Conservation (phyloP, 2,113 vertebrate species). For the Psammodynastes pulverulentus region DNA sequence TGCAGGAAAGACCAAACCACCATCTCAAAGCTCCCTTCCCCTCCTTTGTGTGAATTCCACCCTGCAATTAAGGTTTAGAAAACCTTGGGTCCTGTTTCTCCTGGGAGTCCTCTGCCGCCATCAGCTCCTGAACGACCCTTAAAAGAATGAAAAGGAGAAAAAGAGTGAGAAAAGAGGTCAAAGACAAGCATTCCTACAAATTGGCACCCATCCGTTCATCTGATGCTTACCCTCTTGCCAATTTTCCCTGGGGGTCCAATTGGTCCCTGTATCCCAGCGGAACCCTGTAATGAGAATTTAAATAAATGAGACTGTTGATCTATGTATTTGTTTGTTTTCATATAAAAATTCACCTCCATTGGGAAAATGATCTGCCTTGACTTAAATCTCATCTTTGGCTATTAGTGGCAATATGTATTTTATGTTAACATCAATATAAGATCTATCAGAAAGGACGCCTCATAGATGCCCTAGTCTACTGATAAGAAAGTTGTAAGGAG, state of each 20-base stretch:
- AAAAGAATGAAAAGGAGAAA: background rate
- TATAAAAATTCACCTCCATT: background rate
- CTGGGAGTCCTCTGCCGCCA: slow-evolving; percentile 84
- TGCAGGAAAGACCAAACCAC: background rate
- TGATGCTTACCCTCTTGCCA: slow-evolving; percentile 81
- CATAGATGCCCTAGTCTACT: background rate
- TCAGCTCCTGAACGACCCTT: slow-evolving; percentile 82
- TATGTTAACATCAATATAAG: background rate
- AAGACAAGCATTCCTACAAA: background rate
- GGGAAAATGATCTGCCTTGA: background rate
- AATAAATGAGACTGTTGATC: background rate
- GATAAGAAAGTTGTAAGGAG: background rate
- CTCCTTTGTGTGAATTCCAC: background rate
- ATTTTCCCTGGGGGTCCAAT: slow-evolving; percentile 73
- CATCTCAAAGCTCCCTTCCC: background rate
- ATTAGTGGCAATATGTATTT: background rate
- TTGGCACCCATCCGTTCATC: background rate
- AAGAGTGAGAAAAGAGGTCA: background rate
- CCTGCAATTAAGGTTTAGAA: background rate
- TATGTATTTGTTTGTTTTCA: background rate
- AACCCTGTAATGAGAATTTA: slow-evolving; percentile 70
- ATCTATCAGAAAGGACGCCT: background rate
- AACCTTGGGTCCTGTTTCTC: slow-evolving; percentile 87
- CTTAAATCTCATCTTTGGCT: background rate
- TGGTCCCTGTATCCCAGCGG: slow-evolving; percentile 75